Conservation (phyloP, 1,140 invertebrate species). For the Mylabris phalerata region DNA sequence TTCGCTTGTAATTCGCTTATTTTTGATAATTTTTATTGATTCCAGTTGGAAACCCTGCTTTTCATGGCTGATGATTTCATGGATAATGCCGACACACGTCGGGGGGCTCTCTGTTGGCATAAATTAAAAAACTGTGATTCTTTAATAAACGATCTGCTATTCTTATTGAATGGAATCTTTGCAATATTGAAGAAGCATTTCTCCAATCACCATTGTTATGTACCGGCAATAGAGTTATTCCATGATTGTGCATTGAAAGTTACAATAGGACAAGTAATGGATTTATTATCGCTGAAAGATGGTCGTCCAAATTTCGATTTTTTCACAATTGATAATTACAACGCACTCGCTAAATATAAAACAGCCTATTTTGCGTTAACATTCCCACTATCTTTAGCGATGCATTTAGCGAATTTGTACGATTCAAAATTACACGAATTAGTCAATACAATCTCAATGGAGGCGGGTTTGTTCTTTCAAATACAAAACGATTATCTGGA, state of each 20-base stretch:
- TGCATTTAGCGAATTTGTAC: constrained; percentile 64
- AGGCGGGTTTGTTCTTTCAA: constrained; percentile 97
- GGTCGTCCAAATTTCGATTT: constrained; percentile 56
- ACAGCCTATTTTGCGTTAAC: constrained; percentile 93
- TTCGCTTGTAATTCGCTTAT: no score
- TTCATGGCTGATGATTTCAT: constrained; percentile 88
- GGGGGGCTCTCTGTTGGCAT: constrained; percentile 77
- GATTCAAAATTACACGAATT: constrained; percentile 76
- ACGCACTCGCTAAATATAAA: constrained; percentile 90
- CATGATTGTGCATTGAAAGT: constrained; percentile 83
- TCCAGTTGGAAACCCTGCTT: constrained; percentile 78
- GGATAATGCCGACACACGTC: constrained; percentile 71
- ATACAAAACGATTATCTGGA: constrained; percentile 94
- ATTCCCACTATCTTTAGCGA: constrained; percentile 79
- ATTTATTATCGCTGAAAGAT: constrained; percentile 52
- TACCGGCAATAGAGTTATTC: constrained; percentile 76
- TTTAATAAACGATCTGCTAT: constrained; percentile 78
- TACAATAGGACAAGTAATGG: constrained; percentile 70
- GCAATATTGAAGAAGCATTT: constrained; percentile 74
- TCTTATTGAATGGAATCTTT: constrained; percentile 74
- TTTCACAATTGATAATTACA: constrained; percentile 83
- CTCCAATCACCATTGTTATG: constrained; percentile 67
- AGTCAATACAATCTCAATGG: constrained; percentile 79
- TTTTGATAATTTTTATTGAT: constrained; percentile 20
- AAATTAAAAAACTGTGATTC: no score